phyloP scores from a whole-genome alignment of 1,140 invertebrate species.

The Physella acuta region DNA sequence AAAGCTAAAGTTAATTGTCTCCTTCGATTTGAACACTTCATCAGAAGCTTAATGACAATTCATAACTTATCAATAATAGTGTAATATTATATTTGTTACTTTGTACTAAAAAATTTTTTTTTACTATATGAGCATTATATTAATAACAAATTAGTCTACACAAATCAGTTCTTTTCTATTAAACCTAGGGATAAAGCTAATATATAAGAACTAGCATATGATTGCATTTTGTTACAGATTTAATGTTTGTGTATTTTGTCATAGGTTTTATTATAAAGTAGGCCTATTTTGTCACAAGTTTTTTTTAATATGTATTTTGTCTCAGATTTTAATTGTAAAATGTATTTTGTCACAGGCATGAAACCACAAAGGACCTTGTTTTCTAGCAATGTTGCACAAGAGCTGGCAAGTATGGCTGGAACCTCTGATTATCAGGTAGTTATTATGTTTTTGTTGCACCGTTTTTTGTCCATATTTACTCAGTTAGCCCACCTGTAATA shows the following conservation, averaged over 20 bases:
- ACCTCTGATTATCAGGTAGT: slow-evolving; percentile 35
- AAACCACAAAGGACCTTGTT: neutral
- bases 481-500: neutral
- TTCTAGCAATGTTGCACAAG: slow-evolving; percentile 41
- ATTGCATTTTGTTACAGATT: neutral
- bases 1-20: neutral
- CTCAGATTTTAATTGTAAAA: neutral
- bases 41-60: neutral
- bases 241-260: neutral
- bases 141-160: too few relatives aligned
- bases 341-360: neutral
- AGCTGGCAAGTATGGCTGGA: slow-evolving; percentile 49
- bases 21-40: neutral
- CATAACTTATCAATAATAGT: neutral
- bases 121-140: too few relatives aligned
- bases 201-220: neutral
- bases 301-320: neutral
- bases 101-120: neutral
- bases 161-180: too few relatives aligned
- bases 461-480: slow-evolving; percentile 10
- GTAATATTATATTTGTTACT: neutral
- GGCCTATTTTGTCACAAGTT: neutral
- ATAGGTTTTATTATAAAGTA: neutral
- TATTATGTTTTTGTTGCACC: neutral
- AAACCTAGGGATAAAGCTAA: too few relatives aligned